Evolutionary conservation across 2,113 vertebrate genomes (phyloP).

Genomic region (Mustela nigripes): DNA sequence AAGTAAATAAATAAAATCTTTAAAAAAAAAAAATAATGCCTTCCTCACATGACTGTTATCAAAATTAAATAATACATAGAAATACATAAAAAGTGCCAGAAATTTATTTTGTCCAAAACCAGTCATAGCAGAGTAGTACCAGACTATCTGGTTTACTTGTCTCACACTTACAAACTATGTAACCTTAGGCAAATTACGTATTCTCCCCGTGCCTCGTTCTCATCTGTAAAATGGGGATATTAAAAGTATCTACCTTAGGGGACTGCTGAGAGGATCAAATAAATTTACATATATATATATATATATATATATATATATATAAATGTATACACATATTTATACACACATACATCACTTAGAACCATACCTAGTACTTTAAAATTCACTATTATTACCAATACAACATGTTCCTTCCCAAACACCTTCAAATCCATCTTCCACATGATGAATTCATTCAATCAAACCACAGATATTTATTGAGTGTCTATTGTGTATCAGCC

Average conservation of each 20-base stretch:
- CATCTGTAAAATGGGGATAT: neutral
- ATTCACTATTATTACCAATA: constrained; percentile 18
- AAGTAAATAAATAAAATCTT: no score
- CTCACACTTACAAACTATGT: neutral
- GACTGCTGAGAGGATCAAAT: constrained; percentile 20
- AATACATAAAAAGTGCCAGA: neutral
- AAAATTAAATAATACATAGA: constrained; percentile 39
- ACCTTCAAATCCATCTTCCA: constrained; percentile 41
- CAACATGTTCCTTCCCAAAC: neutral
- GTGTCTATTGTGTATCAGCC: neutral
- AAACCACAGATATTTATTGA: neutral
- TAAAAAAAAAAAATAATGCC: neutral
- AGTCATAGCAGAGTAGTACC: neutral
- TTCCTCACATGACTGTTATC: neutral
- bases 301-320: no score
- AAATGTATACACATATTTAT: neutral
- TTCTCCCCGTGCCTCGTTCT: neutral
- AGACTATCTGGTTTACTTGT: neutral
- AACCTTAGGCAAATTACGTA: neutral
- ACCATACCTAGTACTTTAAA: neutral
- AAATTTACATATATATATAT: neutral
- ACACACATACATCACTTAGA: neutral
- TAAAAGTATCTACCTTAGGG: neutral
- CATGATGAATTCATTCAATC: constrained; percentile 3
- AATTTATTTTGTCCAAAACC: constrained; percentile 47